These are phyloP conservation scores for Cyrtodaria siliqua DNA, from an alignment of 2,888 invertebrate species.

Conservation along the genomic window DNA sequence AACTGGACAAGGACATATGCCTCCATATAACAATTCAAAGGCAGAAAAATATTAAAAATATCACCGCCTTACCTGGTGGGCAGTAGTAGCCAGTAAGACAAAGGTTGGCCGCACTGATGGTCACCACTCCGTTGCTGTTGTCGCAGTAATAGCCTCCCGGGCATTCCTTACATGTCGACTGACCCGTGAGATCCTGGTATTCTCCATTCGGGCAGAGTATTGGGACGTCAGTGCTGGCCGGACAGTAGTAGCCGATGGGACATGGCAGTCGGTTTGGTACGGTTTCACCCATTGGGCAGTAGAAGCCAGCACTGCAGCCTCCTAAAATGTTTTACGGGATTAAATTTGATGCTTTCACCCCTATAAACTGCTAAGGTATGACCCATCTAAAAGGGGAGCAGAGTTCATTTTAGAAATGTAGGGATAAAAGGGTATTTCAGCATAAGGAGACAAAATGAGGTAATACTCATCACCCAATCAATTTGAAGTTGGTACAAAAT, in stretches of 20 bases:
- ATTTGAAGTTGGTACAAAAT: too few species aligned
- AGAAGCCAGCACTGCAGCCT: constrained; percentile 82
- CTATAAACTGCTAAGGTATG: too few species aligned
- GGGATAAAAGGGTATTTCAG: too few species aligned
- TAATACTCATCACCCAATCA: too few species aligned
- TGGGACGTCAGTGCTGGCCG: constrained; percentile 69
- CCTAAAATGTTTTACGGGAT: constrained; percentile 60
- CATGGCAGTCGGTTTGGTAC: constrained; percentile 74
- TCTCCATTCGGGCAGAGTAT: constrained; percentile 78
- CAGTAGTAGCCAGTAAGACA: constrained; percentile 84
- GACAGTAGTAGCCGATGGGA: constrained; percentile 82
- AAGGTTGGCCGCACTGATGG: constrained; percentile 77
- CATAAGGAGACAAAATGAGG: too few species aligned
- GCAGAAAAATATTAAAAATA: too few species aligned
- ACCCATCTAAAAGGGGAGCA: too few species aligned
- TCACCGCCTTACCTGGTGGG: constrained; percentile 81
- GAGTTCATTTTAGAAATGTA: too few species aligned
- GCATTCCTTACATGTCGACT: constrained; percentile 79
- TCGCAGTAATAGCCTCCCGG: constrained; percentile 84
- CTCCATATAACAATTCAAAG: too few species aligned
- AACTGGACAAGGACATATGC: too few species aligned
- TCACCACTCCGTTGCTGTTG: constrained; percentile 80
- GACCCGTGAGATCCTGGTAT: constrained; percentile 78
- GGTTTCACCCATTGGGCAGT: constrained; percentile 81
- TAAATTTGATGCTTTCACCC: too few species aligned